Conservation (phyloP, 1,140 invertebrate species). For the Lutraria rhynchaena region DNA sequence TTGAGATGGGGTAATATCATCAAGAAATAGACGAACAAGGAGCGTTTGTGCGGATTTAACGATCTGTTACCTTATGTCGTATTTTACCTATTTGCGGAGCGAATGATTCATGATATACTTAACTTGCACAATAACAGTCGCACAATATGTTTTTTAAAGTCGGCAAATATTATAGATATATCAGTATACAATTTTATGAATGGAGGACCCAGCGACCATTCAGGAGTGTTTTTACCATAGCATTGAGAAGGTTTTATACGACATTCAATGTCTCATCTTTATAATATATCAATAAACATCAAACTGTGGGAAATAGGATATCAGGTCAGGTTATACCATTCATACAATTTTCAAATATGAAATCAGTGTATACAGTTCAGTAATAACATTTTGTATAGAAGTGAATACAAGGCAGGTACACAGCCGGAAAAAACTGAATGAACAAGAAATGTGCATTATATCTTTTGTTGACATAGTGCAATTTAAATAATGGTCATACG, state of each 20-base stretch:
- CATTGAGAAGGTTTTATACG: conserved; percentile 1
- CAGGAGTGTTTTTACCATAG: conserved; percentile 12
- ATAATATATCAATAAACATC: conserved; percentile 27
- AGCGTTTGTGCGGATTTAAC: conserved; percentile 39
- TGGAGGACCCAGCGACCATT: conserved; percentile 9
- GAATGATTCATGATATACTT: conserved; percentile 45
- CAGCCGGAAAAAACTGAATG: too few species aligned
- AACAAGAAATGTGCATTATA: too few species aligned
- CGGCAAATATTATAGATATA: conserved; percentile 54
- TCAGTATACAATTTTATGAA: conserved; percentile 50
- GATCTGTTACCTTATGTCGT: conserved; percentile 40
- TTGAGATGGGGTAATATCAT: conserved; percentile 31
- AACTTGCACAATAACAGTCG: conserved; percentile 40
- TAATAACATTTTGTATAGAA: too few species aligned
- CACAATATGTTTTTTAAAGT: conserved; percentile 52
- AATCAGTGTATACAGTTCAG: too few species aligned
- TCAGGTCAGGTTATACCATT: conserved; percentile 30
- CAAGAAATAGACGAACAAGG: conserved; percentile 35
- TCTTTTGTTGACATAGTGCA: too few species aligned
- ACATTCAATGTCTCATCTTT: conserved; percentile 22
- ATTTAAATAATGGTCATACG: too few species aligned
- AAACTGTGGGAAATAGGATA: conserved; percentile 33
- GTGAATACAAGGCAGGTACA: too few species aligned
- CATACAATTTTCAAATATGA: not conserved
- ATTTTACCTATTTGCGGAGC: conserved; percentile 29